Conservation (phyloP, 1,140 invertebrate genomes). For the Drosophila lacertosa region DNA sequence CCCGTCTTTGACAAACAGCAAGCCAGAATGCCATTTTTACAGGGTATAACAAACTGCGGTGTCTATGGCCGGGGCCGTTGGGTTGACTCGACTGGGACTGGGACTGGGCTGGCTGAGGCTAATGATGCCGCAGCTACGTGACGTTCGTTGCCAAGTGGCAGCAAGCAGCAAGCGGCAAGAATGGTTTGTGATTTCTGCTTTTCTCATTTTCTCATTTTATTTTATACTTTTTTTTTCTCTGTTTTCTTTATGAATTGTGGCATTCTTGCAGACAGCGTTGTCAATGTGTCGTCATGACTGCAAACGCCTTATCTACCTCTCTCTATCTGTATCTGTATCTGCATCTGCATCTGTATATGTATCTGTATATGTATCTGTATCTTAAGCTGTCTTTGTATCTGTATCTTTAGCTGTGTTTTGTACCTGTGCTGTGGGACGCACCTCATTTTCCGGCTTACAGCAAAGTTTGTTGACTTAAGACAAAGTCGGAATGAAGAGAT, state of each 20-base stretch:
- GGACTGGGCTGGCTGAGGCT: constrained; percentile 55
- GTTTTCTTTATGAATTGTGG: constrained; percentile 73
- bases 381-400: background rate
- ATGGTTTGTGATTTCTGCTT: constrained; percentile 55
- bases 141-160: constrained; percentile 78
- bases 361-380: background rate
- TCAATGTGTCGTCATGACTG: constrained; percentile 46
- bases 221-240: too few species aligned
- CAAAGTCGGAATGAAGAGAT: constrained; percentile 32
- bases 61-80: background rate
- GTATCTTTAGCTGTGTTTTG: background rate
- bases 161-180: too few species aligned
- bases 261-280: constrained; percentile 53
- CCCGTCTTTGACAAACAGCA: background rate
- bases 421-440: too few species aligned
- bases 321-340: constrained; percentile 5
- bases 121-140: constrained; percentile 80
- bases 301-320: constrained; percentile 59
- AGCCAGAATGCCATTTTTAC: background rate
- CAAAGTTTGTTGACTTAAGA: constrained; percentile 43
- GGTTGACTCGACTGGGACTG: constrained; percentile 25
- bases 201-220: constrained; percentile 19
- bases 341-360: constrained; percentile 5
- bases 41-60: constrained; percentile 12
- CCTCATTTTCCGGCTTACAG: constrained; percentile 76